phyloP scores from a whole-genome alignment of 2,888 invertebrate species.

The Lasioglossum malachurum region DNA sequence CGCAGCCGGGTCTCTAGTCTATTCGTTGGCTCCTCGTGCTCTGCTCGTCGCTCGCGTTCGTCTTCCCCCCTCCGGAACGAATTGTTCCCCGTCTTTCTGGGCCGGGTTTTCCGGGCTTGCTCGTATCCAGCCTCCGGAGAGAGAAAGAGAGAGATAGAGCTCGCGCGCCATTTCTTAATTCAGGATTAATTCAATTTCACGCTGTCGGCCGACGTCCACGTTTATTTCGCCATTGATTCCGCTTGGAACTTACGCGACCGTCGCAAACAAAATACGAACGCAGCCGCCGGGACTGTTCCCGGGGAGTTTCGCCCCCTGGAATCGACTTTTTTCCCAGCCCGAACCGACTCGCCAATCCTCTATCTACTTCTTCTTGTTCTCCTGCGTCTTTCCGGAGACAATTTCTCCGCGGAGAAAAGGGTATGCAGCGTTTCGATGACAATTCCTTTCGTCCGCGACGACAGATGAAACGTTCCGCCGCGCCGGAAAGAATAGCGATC shows the following conservation, averaged over 20 bases:
- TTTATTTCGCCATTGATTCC: slow-evolving; percentile 65
- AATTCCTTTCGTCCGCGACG: background rate
- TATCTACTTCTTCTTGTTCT: background rate
- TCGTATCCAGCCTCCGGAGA: slow-evolving; percentile 6
- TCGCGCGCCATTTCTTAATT: slow-evolving; percentile 69
- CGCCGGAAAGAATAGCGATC: background rate
- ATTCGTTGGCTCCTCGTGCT: slow-evolving; percentile 9
- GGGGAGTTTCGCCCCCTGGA: background rate
- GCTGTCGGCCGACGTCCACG: slow-evolving; percentile 66
- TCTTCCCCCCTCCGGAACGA: slow-evolving; percentile 2
- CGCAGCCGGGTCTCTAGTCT: slow-evolving; percentile 42
- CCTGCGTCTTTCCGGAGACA: slow-evolving; percentile 14
- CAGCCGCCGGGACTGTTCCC: background rate
- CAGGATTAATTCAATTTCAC: slow-evolving; percentile 77
- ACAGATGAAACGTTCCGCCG: background rate
- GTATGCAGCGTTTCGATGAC: slow-evolving; percentile 37
- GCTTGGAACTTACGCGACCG: slow-evolving; percentile 31
- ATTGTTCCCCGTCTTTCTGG: slow-evolving; percentile 1
- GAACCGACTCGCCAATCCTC: slow-evolving; percentile 36
- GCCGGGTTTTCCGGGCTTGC: slow-evolving; percentile 9
- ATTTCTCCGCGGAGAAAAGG: slow-evolving; percentile 34
- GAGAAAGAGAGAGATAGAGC: background rate
- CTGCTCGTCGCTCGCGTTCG: slow-evolving; percentile 5
- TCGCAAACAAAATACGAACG: slow-evolving; percentile 45
- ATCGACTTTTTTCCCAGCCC: slow-evolving; percentile 28